phyloP scores from a whole-genome alignment of 2,888 invertebrate genomes.

The Brachycybe producta region DNA sequence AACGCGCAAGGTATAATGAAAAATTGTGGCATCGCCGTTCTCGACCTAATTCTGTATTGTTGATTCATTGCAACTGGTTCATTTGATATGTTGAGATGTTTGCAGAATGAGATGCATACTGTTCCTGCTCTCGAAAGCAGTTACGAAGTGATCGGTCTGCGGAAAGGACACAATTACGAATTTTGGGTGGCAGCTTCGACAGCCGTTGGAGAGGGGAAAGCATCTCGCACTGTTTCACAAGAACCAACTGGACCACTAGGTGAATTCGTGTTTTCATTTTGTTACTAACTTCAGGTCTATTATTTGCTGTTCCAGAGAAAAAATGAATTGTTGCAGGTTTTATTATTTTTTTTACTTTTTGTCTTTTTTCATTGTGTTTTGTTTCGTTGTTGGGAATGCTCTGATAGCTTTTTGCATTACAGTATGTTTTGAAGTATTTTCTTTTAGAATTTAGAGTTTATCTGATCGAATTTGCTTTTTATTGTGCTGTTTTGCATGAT shows the following conservation, averaged over 20 bases:
- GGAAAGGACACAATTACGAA: slow-evolving; percentile 28
- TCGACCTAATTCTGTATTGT: too few species aligned
- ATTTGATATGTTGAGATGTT: slow-evolving; percentile 13
- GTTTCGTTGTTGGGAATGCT: too few species aligned
- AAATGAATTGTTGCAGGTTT: background rate
- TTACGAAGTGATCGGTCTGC: slow-evolving; percentile 27
- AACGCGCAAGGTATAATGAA: slow-evolving; percentile 33
- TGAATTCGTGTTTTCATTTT: slow-evolving; percentile 2
- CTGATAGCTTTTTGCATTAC: too few species aligned
- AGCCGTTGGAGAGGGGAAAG: slow-evolving; percentile 32
- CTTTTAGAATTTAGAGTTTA: too few species aligned
- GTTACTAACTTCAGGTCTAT: too few species aligned
- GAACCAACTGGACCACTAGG: slow-evolving; percentile 28
- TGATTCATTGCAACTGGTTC: background rate
- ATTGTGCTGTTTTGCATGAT: too few species aligned
- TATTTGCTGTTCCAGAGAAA: background rate
- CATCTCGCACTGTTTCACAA: slow-evolving; percentile 29
- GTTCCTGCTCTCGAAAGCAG: slow-evolving; percentile 7
- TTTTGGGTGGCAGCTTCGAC: slow-evolving; percentile 35
- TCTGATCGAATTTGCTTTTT: too few species aligned
- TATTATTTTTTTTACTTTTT: background rate
- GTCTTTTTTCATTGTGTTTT: too few species aligned
- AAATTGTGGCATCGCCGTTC: slow-evolving; percentile 34
- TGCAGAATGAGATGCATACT: slow-evolving; percentile 7
- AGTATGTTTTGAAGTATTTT: too few species aligned